phyloP scores from a whole-genome alignment of 2,888 invertebrate genomes.

The Watsonalla binaria region DNA sequence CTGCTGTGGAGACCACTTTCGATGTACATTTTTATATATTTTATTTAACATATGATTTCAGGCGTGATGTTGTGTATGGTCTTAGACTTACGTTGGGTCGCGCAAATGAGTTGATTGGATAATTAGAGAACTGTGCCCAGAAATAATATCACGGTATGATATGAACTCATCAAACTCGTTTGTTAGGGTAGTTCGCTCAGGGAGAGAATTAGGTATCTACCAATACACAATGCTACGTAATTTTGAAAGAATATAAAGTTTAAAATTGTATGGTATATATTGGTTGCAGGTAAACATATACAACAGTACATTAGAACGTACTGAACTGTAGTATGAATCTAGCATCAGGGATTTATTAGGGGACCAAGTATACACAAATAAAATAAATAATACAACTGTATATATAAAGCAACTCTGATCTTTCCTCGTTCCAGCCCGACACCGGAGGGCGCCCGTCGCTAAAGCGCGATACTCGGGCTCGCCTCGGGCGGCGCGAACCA shows the following conservation, averaged over 20 bases:
- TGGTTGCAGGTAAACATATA: no score
- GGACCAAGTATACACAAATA: slow-evolving; percentile 3
- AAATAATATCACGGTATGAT: no score
- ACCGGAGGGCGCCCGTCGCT: slow-evolving; percentile 77
- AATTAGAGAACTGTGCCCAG: no score
- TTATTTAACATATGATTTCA: slow-evolving; percentile 15
- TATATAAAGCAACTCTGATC: slow-evolving; percentile 40
- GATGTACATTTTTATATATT: slow-evolving; percentile 11
- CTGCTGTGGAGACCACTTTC: slow-evolving; percentile 44
- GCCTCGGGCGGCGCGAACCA: slow-evolving; percentile 79
- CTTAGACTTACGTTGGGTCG: no score
- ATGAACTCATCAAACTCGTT: no score
- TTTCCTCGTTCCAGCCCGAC: slow-evolving; percentile 52
- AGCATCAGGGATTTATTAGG: slow-evolving; percentile 1
- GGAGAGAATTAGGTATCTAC: no score
- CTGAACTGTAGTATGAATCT: neutral
- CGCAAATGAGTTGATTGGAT: no score
- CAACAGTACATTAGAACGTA: no score
- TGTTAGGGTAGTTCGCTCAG: no score
- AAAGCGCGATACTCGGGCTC: slow-evolving; percentile 78
- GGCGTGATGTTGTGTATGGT: neutral
- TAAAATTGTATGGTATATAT: no score
- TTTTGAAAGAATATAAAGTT: no score
- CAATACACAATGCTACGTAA: no score
- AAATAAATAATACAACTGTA: slow-evolving; percentile 19